These are phyloP conservation scores for Zosterops lateralis DNA, from an alignment of 2,113 vertebrate genomes.

Conservation along the genomic window DNA sequence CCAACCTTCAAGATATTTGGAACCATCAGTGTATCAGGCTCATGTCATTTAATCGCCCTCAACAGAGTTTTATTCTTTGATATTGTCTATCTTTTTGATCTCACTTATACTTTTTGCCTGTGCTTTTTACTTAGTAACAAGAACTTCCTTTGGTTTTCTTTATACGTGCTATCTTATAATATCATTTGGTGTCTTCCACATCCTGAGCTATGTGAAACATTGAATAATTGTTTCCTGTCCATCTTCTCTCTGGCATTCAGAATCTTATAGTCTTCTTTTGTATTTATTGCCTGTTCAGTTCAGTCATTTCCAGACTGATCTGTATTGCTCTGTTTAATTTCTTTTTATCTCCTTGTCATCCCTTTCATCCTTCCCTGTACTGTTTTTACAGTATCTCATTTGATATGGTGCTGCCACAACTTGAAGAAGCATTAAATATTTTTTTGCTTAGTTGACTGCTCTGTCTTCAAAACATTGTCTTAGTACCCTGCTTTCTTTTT, in stretches of 20 bases:
- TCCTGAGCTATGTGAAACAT: constrained; percentile 45
- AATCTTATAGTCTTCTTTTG: constrained; percentile 11
- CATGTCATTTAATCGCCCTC: not conserved
- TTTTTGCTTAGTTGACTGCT: not conserved
- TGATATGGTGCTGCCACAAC: not conserved
- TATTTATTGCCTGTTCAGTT: constrained; percentile 8
- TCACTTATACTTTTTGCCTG: not conserved
- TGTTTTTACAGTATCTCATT: constrained; percentile 27
- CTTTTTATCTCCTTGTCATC: constrained; percentile 26
- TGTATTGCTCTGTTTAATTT: constrained; percentile 40
- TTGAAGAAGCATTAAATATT: not conserved
- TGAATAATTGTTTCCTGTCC: constrained; percentile 1
- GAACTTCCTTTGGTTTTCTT: constrained; percentile 20
- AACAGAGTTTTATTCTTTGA: not conserved
- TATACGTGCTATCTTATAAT: not conserved
- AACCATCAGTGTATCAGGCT: not conserved
- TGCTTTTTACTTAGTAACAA: not conserved
- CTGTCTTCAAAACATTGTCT: not conserved
- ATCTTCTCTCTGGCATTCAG: constrained; percentile 17
- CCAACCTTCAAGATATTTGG: not conserved
- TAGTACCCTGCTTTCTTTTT: not conserved
- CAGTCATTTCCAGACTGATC: constrained; percentile 32
- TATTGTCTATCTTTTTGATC: not conserved
- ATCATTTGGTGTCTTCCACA: constrained; percentile 15
- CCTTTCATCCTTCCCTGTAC: constrained; percentile 40